These are phyloP conservation scores for Rhinopomastus cyanomelas DNA, from an alignment of 2,113 vertebrate species.

Conservation along the genomic window DNA sequence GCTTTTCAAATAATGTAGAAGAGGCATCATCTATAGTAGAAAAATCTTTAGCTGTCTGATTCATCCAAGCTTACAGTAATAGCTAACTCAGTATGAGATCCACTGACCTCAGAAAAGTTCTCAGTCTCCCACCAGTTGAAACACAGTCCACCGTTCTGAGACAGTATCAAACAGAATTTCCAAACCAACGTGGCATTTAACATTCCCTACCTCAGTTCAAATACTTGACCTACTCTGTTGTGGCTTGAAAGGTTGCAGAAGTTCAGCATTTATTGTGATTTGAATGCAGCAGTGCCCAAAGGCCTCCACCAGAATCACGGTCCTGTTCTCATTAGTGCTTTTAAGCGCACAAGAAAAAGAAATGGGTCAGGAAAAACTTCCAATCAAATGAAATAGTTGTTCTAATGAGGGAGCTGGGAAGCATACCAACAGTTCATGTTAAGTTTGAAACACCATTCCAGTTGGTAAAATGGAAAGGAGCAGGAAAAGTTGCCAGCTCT, in stretches of 20 bases:
- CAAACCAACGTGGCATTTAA: not conserved
- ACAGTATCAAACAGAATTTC: not conserved
- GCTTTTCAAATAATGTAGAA: not conserved
- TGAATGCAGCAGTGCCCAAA: not conserved
- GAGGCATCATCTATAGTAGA: not conserved
- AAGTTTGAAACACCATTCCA: constrained; percentile 1
- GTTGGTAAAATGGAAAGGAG: not conserved
- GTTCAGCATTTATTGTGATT: not conserved
- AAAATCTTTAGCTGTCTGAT: not conserved
- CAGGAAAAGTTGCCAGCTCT: not conserved
- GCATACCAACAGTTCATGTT: not conserved
- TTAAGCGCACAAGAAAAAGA: not conserved
- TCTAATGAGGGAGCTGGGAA: not conserved
- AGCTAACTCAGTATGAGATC: not conserved
- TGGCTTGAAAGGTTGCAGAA: not conserved
- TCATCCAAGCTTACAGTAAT: not conserved
- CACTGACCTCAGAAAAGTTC: not conserved
- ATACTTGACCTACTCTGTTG: not conserved
- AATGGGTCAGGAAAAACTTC: not conserved
- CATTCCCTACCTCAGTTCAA: not conserved
- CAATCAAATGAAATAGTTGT: not conserved
- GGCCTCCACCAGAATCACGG: not conserved
- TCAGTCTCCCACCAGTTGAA: not conserved
- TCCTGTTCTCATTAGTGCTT: not conserved
- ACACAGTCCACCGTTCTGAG: not conserved